Evolutionary conservation across 2,113 vertebrate genomes (phyloP).

Genomic region (Xiphophorus maculatus): DNA sequence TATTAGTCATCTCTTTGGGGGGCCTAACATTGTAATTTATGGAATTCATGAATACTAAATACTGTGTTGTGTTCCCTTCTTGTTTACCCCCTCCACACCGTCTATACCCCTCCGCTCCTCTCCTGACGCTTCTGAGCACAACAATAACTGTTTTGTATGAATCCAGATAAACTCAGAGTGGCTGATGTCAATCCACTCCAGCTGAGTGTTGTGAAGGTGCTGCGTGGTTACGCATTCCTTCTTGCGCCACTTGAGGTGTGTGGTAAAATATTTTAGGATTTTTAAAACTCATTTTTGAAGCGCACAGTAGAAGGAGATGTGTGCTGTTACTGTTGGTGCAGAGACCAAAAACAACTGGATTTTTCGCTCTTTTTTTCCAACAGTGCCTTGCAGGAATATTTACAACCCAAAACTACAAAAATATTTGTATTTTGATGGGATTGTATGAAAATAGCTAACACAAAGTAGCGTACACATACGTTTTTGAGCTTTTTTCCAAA

Average conservation of each 20-base stretch:
- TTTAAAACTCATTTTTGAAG: background rate
- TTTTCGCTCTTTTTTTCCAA: background rate
- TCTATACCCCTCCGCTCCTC: background rate
- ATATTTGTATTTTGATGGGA: background rate
- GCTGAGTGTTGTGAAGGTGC: background rate
- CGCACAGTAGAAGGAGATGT: background rate
- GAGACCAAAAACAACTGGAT: no score
- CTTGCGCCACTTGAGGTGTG: background rate
- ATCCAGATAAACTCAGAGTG: constrained; percentile 55
- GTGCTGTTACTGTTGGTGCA: background rate
- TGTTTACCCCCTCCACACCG: constrained; percentile 50
- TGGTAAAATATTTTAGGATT: background rate
- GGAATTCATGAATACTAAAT: constrained; percentile 76
- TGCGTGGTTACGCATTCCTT: background rate
- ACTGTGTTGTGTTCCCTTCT: constrained; percentile 50
- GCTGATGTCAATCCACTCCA: constrained; percentile 44
- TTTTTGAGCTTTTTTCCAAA: background rate
- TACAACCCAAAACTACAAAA: background rate
- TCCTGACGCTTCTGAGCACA: constrained; percentile 8
- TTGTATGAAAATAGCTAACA: background rate
- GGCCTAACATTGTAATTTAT: constrained; percentile 72
- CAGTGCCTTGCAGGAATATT: background rate
- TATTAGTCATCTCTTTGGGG: constrained; percentile 77
- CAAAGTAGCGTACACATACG: background rate
- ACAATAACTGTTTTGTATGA: constrained; percentile 41